Evolutionary conservation across 2,888 invertebrate genomes (phyloP).

Genomic region (Scaptomyza cyrtandrae): DNA sequence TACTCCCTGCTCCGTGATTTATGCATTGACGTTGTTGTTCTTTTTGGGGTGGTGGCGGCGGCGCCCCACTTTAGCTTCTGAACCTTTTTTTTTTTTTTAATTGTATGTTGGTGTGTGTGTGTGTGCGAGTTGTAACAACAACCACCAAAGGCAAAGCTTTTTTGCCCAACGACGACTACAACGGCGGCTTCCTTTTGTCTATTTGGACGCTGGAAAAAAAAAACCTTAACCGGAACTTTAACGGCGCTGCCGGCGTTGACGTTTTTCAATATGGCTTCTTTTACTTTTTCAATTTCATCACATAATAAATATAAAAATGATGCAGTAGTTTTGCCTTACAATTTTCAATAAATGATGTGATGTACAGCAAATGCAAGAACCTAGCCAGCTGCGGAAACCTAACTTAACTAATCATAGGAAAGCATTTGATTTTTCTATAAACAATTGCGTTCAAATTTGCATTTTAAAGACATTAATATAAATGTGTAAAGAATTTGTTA

Average conservation of each 20-base stretch:
- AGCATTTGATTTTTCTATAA: conserved; percentile 4
- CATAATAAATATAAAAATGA: conserved; percentile 27
- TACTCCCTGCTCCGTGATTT: conserved; percentile 61
- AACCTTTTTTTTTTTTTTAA: conserved; percentile 44
- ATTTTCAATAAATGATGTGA: conserved; percentile 24
- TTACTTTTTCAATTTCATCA: conserved; percentile 49
- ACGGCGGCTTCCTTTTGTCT: conserved; percentile 74
- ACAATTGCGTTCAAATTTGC: conserved; percentile 9
- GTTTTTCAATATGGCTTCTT: conserved; percentile 74
- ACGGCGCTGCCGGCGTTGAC: conserved; percentile 48
- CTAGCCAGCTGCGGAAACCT: conserved; percentile 25
- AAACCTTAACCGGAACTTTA: conserved; percentile 66
- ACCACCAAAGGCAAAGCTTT: conserved; percentile 72
- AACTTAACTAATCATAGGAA: conserved; percentile 8
- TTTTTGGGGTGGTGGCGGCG: conserved; percentile 60
- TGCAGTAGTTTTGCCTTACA: conserved; percentile 17
- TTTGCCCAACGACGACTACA: conserved; percentile 36
- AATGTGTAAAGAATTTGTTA: conserved; percentile 37
- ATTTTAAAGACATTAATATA: conserved; percentile 2
- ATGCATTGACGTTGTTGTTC: conserved; percentile 35
- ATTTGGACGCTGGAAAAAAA: conserved; percentile 54
- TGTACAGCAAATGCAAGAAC: conserved; percentile 6
- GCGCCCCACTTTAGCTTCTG: conserved; percentile 65
- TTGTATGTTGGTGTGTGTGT: conserved; percentile 30
- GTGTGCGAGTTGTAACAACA: conserved; percentile 63